Evolutionary conservation across 2,797 vertebrate genomes (phyloP).

Genomic region (Hypotaenidia okinawae): DNA sequence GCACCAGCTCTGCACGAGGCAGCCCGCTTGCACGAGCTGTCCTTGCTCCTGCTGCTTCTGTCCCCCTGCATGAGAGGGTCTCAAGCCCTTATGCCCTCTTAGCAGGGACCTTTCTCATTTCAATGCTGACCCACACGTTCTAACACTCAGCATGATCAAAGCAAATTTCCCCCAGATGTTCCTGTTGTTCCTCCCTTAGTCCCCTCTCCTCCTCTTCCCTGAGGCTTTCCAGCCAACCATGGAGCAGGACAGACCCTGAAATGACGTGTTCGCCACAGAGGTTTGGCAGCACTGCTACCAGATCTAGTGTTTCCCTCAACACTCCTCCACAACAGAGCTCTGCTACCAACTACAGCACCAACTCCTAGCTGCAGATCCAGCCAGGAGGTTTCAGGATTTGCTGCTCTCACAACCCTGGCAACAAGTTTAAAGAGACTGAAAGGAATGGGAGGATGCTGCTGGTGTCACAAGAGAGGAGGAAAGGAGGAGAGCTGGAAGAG

Average conservation of each 20-base stretch:
- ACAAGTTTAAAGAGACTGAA: background rate
- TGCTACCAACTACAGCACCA: background rate
- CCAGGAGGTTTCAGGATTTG: constrained; percentile 8
- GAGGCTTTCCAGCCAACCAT: background rate
- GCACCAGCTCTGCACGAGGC: fast-evolving
- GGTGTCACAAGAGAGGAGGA: background rate
- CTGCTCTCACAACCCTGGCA: background rate
- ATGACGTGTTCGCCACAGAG: background rate
- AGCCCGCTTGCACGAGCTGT: background rate
- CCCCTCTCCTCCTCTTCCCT: background rate
- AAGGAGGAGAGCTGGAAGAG: background rate
- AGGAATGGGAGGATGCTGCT: background rate
- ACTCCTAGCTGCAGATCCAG: background rate
- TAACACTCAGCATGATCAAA: background rate
- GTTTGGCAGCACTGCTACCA: background rate
- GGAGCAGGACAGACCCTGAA: background rate
- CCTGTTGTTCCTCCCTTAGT: background rate
- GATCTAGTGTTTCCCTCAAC: background rate
- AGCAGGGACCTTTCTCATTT: background rate
- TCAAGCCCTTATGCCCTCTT: background rate
- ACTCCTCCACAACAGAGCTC: constrained; percentile 43
- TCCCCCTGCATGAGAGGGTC: background rate
- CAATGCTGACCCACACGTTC: fast-evolving
- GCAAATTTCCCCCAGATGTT: background rate
- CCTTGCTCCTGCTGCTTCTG: background rate